Conservation (phyloP, 2,113 vertebrate species). For the Anser brachyrhynchus region DNA sequence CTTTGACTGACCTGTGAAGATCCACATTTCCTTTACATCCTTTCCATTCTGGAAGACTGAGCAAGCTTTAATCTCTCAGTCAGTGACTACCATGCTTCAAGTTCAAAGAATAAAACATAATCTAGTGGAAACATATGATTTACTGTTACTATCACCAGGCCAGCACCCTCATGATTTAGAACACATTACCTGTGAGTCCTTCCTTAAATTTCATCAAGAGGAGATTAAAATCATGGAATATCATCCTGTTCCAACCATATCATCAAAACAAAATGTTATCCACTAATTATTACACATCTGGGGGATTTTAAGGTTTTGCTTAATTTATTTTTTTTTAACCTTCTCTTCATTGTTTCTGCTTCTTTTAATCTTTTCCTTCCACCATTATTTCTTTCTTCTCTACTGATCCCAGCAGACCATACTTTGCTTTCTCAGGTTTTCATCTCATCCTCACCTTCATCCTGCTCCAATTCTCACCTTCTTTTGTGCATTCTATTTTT, state of each 20-base stretch:
- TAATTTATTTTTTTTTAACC: neutral
- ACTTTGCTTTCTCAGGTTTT: neutral
- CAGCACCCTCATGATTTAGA: constrained; percentile 6
- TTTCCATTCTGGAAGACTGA: neutral
- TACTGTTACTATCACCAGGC: neutral
- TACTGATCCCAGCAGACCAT: neutral
- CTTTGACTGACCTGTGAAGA: neutral
- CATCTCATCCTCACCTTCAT: neutral
- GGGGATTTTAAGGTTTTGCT: neutral
- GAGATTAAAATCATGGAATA: neutral
- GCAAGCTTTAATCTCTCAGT: neutral
- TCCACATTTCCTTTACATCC: neutral
- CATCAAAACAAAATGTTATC: constrained; percentile 33
- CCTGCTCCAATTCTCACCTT: neutral
- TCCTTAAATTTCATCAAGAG: neutral
- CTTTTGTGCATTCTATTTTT: neutral
- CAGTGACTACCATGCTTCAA: neutral
- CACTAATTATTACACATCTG: neutral
- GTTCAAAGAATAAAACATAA: neutral
- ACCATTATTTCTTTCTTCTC: neutral
- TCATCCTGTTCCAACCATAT: neutral
- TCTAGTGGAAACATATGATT: neutral
- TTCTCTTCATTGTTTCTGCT: neutral
- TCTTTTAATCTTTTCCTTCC: neutral
- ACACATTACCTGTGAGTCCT: neutral